Base-by-base conservation (phyloP, 2,797 vertebrate species). In the Harpagifer antarcticus region DNA sequence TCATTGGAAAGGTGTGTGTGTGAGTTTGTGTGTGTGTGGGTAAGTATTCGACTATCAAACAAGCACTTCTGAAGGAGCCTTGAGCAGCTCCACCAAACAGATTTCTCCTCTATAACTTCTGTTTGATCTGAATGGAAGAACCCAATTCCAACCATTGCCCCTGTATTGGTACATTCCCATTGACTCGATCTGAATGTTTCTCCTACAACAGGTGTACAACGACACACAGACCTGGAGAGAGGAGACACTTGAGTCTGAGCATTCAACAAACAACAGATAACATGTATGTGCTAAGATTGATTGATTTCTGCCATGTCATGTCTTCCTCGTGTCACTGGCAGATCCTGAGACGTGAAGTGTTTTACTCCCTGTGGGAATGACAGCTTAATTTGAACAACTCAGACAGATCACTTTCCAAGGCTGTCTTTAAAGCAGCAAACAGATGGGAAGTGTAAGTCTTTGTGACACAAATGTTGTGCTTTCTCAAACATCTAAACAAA, bases 401-500 rank as follows among this genome's bases (percentile, higher is more conserved):
- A 20, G 54, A 74, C 67, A 61, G 69, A 70, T 83, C 48, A 40
- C 60, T 68, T 69, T 76, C 66, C 65, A 59, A 72, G 64, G 19
- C 71, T 82, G 76, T 79, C 81, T 79, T 91, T 91, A 87, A 62
- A 71, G 78, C 61, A 54, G 74, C 79, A 47, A 79, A 78, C 78
- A 78, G 49, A 88, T 86, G 68, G 73, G 78, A 84, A 86, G 81
- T 76, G 86, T 83, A 83, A 85, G 79, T 81, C 79, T 76, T 85
- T 15, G 59, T 60, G 86, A 72, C 55, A 1, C 37, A 49, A 19
- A 60, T 70, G 74, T 69, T 69, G 68, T 72, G 56, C 71, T 85
- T 90, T 88, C 82, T 61, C 76, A 57, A 54, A 42, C 72, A 48
- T 82, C 64, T 65, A 87, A 90, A 87, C 82, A 89, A 71, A 83